Evolutionary conservation across 1,140 invertebrate species (phyloP).

Genomic region (Venustaconcha ellipsiformis): DNA sequence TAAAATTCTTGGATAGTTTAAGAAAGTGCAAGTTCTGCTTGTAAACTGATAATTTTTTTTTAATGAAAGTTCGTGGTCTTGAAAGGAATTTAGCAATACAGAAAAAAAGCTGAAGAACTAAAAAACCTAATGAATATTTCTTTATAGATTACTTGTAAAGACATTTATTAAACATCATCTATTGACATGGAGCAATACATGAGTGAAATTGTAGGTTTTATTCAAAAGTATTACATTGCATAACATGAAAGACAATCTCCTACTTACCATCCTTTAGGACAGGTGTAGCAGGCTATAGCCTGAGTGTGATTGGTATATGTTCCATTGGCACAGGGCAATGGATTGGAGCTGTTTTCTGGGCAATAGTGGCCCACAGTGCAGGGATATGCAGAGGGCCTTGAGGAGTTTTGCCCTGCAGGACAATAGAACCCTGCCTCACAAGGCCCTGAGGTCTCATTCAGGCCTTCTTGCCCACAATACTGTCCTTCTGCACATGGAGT

Average conservation of each 20-base stretch:
- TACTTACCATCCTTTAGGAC: slow-evolving; percentile 61
- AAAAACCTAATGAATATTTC: too few relatives aligned
- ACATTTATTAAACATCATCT: too few relatives aligned
- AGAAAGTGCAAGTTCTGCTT: too few relatives aligned
- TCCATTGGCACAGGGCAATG: slow-evolving; percentile 59
- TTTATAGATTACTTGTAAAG: too few relatives aligned
- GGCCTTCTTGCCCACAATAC: slow-evolving; percentile 52
- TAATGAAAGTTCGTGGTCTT: too few relatives aligned
- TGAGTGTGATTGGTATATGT: slow-evolving; percentile 65
- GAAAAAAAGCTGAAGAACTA: too few relatives aligned
- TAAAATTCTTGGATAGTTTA: too few relatives aligned
- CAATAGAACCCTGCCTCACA: slow-evolving; percentile 61
- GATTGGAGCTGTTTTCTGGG: slow-evolving; percentile 49
- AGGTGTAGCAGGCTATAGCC: slow-evolving; percentile 54
- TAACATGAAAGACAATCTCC: background rate
- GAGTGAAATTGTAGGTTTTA: too few relatives aligned
- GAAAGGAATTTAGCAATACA: too few relatives aligned
- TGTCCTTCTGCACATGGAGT: slow-evolving; percentile 53
- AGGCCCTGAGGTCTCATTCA: slow-evolving; percentile 53
- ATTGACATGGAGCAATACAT: too few relatives aligned
- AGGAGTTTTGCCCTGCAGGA: slow-evolving; percentile 56
- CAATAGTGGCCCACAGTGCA: slow-evolving; percentile 58
- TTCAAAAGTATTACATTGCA: too few relatives aligned
- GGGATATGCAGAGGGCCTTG: slow-evolving; percentile 44
- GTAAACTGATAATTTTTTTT: too few relatives aligned